phyloP scores from a whole-genome alignment of 1,140 invertebrate genomes.

The Hetaerina americana region DNA sequence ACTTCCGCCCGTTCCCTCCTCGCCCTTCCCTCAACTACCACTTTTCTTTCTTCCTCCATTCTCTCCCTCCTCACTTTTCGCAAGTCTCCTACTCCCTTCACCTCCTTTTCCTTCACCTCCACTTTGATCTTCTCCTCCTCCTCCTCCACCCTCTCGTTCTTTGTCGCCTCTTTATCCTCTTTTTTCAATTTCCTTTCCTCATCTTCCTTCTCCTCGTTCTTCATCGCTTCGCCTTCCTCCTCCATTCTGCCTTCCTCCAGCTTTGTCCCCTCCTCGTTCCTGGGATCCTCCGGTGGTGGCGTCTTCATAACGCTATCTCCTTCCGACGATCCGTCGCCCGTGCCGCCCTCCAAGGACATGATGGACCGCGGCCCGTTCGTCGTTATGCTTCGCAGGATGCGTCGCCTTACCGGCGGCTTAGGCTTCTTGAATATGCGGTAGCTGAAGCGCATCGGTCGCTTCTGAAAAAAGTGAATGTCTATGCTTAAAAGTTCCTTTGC shows the following conservation, averaged over 20 bases:
- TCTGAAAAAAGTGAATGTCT: constrained; percentile 28
- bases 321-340: background rate
- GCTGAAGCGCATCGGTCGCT: constrained; percentile 32
- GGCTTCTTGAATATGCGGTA: constrained; percentile 29
- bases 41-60: background rate
- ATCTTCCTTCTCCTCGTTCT: background rate
- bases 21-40: background rate
- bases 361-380: background rate
- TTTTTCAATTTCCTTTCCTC: background rate
- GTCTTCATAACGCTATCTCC: background rate
- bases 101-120: background rate
- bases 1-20: background rate
- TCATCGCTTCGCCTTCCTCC: background rate
- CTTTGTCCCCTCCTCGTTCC: background rate
- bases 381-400: background rate
- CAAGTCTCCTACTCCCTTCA: background rate
- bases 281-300: too few relatives aligned
- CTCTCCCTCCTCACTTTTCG: background rate
- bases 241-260: background rate
- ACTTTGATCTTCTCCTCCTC: background rate
- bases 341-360: background rate
- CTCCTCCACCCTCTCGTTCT: background rate
- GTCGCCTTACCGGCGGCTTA: background rate
- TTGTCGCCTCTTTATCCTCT: background rate
- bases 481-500: too few relatives aligned